These are phyloP conservation scores for Spilogale gracilis DNA, from an alignment of 2,113 vertebrate species.

Conservation along the genomic window DNA sequence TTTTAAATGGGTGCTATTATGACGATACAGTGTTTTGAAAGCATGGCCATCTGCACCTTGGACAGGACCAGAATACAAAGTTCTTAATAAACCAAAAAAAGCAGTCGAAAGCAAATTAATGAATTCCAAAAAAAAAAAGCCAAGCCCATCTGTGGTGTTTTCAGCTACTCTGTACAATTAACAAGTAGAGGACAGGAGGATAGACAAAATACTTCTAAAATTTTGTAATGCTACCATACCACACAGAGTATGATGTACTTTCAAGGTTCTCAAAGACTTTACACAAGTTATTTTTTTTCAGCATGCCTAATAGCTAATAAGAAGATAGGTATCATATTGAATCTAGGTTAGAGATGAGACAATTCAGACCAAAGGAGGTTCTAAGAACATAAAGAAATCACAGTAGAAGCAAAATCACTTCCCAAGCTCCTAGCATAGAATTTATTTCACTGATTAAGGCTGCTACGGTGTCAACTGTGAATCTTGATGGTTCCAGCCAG, in stretches of 20 bases:
- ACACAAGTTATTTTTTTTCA: not conserved
- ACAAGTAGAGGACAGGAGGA: not conserved
- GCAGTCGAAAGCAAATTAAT: slow-evolving; percentile 51
- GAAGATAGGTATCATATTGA: not conserved
- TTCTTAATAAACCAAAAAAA: slow-evolving; percentile 64
- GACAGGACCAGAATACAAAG: slow-evolving; percentile 68
- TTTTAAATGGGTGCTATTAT: slow-evolving; percentile 36
- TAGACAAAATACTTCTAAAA: not conserved
- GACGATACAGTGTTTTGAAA: slow-evolving; percentile 48
- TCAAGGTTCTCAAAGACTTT: not conserved
- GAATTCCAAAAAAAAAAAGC: slow-evolving; percentile 13
- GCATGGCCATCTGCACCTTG: slow-evolving; percentile 52
- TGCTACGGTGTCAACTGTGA: not conserved
- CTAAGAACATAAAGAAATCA: not conserved
- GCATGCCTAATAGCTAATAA: not conserved
- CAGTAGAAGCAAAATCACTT: slow-evolving; percentile 17
- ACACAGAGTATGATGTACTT: not conserved
- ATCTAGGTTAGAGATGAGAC: not conserved
- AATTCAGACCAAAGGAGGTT: not conserved
- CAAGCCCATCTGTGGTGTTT: slow-evolving; percentile 42
- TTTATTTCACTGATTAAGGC: not conserved
- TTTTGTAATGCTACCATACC: not conserved
- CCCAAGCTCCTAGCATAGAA: not conserved
- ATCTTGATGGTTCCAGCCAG: not conserved
- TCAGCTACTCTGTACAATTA: not conserved